Conservation (phyloP, 2,113 vertebrate genomes). For the Cavia aperea region DNA sequence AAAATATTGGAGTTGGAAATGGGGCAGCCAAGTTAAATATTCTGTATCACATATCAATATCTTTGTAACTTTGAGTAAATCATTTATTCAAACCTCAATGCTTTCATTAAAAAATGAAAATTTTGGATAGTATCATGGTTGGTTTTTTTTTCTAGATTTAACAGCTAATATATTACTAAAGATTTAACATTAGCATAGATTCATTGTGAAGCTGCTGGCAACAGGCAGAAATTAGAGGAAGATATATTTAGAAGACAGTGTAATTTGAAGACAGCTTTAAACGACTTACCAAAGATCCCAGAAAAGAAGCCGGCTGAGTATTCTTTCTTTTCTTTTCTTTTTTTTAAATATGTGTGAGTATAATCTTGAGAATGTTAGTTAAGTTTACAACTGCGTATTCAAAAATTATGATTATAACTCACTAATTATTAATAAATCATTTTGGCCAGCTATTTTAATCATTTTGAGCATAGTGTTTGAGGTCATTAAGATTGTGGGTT, state of each 20-base stretch:
- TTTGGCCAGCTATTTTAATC: not conserved
- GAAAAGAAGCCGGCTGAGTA: not conserved
- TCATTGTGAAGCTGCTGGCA: not conserved
- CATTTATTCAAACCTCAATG: not conserved
- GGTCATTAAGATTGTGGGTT: not conserved
- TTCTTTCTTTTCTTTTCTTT: not conserved
- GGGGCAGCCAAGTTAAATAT: not conserved
- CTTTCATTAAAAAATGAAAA: not conserved
- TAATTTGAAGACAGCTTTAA: not conserved
- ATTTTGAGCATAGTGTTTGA: not conserved
- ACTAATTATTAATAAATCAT: not conserved
- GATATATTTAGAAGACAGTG: not conserved
- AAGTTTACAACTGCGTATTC: not conserved
- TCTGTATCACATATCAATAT: not conserved
- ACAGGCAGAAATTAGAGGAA: not conserved
- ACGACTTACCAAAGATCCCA: not conserved
- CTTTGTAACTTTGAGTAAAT: not conserved
- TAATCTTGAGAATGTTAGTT: not conserved
- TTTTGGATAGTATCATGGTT: not conserved
- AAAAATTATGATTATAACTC: not conserved
- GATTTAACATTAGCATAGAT: not conserved
- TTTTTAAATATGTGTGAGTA: not conserved
- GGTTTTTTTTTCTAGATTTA: not conserved
- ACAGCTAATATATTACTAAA: conserved; percentile 8
- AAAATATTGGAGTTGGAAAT: not conserved